phyloP scores from a whole-genome alignment of 2,888 invertebrate genomes.

The Drosophila prostipennis region DNA sequence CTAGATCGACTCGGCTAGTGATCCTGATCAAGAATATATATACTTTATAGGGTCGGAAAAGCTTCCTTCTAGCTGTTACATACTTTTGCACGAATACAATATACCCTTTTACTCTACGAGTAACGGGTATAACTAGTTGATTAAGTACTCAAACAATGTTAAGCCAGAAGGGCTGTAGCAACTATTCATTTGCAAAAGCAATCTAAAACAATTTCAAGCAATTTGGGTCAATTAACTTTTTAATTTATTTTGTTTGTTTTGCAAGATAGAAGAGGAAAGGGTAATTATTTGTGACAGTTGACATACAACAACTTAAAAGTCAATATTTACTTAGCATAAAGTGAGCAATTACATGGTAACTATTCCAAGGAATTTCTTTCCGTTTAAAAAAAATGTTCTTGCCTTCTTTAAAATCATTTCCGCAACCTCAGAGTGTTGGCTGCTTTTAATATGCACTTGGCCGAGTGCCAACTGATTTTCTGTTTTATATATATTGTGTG shows the following conservation, averaged over 20 bases:
- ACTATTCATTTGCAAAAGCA: neutral
- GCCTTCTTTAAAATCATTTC: conserved; percentile 2
- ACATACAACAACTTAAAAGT: neutral
- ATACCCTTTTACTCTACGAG: too few relatives aligned
- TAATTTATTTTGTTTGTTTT: conserved; percentile 18
- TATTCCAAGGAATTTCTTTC: neutral
- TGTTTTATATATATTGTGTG: conserved; percentile 35
- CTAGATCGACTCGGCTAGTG: too few relatives aligned
- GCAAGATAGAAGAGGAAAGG: neutral
- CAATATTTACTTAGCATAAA: conserved; percentile 7
- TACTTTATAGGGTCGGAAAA: too few relatives aligned
- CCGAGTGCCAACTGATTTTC: conserved; percentile 66
- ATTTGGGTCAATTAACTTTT: conserved; percentile 17
- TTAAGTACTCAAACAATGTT: neutral
- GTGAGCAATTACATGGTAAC: neutral
- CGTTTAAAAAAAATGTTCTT: neutral
- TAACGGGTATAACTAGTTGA: too few relatives aligned
- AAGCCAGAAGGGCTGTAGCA: neutral
- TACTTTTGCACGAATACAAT: too few relatives aligned
- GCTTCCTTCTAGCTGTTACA: too few relatives aligned
- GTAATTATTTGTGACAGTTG: conserved; percentile 15
- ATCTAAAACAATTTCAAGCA: neutral
- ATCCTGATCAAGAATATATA: too few relatives aligned
- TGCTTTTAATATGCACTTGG: conserved; percentile 64
- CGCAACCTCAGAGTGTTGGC: conserved; percentile 6